These are phyloP conservation scores for Metaphire vulgaris DNA, from an alignment of 1,140 invertebrate genomes.

Conservation along the genomic window DNA sequence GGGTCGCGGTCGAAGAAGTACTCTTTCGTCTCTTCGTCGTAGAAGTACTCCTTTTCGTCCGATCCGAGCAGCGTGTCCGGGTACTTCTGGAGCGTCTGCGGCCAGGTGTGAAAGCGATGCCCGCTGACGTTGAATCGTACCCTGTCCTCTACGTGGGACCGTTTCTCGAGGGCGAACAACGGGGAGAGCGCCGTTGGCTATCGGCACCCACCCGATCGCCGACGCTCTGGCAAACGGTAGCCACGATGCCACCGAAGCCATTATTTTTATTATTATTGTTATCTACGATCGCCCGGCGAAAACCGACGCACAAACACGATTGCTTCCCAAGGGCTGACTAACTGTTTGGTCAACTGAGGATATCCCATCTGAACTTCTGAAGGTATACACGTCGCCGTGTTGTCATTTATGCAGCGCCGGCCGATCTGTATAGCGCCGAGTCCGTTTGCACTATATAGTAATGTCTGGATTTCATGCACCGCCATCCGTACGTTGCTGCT, in stretches of 20 bases:
- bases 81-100: slow-evolving; percentile 97
- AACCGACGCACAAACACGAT: background rate
- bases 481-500: no score
- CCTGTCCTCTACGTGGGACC: slow-evolving; percentile 45
- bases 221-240: slow-evolving; percentile 97
- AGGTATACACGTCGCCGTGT: no score
- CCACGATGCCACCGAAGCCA: slow-evolving; percentile 99
- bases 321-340: background rate
- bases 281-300: background rate
- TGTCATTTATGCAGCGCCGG: no score
- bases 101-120: slow-evolving; percentile 95
- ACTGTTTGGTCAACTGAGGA: background rate
- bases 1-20: no score
- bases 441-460: no score
- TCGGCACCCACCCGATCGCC: slow-evolving; percentile 79
- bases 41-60: slow-evolving; percentile 99
- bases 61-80: no score
- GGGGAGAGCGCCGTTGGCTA: slow-evolving; percentile 78
- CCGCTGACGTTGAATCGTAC: slow-evolving; percentile 60
- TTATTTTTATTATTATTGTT: slow-evolving; percentile 48
- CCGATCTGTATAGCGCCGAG: no score
- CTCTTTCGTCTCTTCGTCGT: slow-evolving; percentile 95
- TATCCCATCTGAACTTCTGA: no score
- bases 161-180: slow-evolving; percentile 59
- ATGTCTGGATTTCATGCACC: no score